Evolutionary conservation across 2,797 vertebrate species (phyloP), one percentile per base, ranked within the genome.

Genomic region (Smutsia gigantea): DNA sequence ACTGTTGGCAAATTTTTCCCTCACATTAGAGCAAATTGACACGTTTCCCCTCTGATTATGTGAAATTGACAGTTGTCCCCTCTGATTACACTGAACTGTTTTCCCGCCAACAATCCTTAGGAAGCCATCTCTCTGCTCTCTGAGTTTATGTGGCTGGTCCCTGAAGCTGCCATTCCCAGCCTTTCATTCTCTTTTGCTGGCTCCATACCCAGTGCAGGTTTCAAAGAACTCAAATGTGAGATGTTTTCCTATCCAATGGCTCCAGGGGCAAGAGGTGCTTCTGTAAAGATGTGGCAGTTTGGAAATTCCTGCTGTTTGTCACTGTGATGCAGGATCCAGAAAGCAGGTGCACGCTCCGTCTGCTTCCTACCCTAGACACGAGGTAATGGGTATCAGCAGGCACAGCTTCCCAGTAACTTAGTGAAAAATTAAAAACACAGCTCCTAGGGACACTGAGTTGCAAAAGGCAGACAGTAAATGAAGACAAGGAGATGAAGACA

Each of bases 1-100:
- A 87, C 87, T 13, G 15, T 18, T 81, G 89, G 55, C 75, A 81
- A 92, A 84, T 51, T 72, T 98, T 96, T 97, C 93, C 94, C 90
- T 86, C 55, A 92, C 46, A 95, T 97, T 96, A 95, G 97, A 68
- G 46, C 95, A 25, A 94, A 93, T 77, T 37, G 17, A 34, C 34
- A 37, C 21, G 21, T 51, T 49, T 18, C 11, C 42, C 21, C 7
- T 49, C 61, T 25, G 7, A 25, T 64, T 4, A 17, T 42, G 51
- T 5, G 5, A 46, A 51, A 31, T 46, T 13, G 46, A 57, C 4
- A 87, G 82, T 53, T 72, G 97, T 95, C 97, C 89, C 93, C 74
- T 86, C 49, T 94, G 78, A 87, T 95, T 91, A 94, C 95, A 63
- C 27, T 96, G 27, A 92, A 92, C 61, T 90, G 63, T 72, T 72